Evolutionary conservation across 2,888 invertebrate species (phyloP), one percentile per base, ranked within the genome.

Genomic region (Celastrina argiolus): DNA sequence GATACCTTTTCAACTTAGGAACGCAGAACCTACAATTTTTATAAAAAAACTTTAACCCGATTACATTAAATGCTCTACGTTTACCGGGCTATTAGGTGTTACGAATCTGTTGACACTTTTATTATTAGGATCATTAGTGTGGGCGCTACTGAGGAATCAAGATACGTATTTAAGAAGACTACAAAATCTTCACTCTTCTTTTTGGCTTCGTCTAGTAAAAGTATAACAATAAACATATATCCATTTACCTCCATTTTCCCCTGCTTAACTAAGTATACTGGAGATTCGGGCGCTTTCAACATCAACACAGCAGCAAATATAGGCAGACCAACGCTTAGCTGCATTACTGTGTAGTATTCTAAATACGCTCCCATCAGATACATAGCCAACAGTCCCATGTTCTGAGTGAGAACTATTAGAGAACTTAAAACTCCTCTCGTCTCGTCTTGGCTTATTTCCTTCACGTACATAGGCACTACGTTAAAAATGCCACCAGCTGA

Each of bases 401-500:
- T 67, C 0, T 67, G 65, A 56, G 42, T 39, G 2, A 68, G 64
- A 12, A 68, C 64, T 56, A 66, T 63, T 8, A 68, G 45, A 1
- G 65, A 63, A 31, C 69, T 63, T 0, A 69, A 34, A 42, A 66
- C 66, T 22, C 68, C 69, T 22, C 56, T 69, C n/a, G 64, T 65
- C 34, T 69, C 63, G 12, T 67, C 63, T 67, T 69, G 66, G n/a
- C 65, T 67, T 65, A 67, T 69, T 67, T 69, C 67, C 34, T 69
- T 69, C 1, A 69, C 39, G 18, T 69, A 69, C 56, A 69, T 65
- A 0, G 68, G 59, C 1, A 56, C 45, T 1, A 64, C 64, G 7
- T 34, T 64, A 6, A 56, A 68, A 18, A 59, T 41, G 31, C 65
- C 65, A 66, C 65, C 65, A 18, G 67, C 67, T 63, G 56, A 36